phyloP scores from a whole-genome alignment of 2,113 vertebrate species.

The Ginglymostoma cirratum region DNA sequence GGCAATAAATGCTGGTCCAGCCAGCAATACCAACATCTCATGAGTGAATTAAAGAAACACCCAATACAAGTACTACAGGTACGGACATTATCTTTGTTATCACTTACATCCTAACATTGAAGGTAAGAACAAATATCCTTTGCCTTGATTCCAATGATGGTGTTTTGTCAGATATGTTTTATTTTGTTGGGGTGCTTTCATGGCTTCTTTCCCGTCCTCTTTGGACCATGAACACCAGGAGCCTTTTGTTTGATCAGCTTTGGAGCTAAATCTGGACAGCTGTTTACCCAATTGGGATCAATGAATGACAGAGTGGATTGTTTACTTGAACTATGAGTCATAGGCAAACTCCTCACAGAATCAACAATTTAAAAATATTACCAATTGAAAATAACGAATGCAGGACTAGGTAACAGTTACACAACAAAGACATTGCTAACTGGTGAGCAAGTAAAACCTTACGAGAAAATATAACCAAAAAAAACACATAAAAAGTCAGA shows the following conservation, averaged over 20 bases:
- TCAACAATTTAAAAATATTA: neutral
- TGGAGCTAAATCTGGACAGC: neutral
- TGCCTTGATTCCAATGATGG: neutral
- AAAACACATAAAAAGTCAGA: neutral
- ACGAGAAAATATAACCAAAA: neutral
- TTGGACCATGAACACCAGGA: slow-evolving; percentile 11
- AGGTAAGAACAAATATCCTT: neutral
- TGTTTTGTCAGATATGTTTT: neutral
- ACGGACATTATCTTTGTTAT: neutral
- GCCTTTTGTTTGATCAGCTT: neutral
- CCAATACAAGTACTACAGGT: neutral
- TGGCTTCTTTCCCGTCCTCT: neutral
- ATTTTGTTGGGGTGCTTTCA: neutral
- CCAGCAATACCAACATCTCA: no score
- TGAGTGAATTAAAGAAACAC: no score
- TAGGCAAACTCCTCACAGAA: neutral
- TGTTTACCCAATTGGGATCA: slow-evolving; percentile 8
- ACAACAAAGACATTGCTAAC: neutral
- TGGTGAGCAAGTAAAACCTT: neutral
- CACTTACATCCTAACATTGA: neutral
- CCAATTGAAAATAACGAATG: neutral
- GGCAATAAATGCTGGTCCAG: no score
- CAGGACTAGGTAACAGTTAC: no score
- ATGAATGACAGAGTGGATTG: neutral
- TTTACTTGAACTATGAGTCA: neutral